Base-by-base conservation (phyloP, 2,888 invertebrate genomes). In the Lissonota sp. region DNA sequence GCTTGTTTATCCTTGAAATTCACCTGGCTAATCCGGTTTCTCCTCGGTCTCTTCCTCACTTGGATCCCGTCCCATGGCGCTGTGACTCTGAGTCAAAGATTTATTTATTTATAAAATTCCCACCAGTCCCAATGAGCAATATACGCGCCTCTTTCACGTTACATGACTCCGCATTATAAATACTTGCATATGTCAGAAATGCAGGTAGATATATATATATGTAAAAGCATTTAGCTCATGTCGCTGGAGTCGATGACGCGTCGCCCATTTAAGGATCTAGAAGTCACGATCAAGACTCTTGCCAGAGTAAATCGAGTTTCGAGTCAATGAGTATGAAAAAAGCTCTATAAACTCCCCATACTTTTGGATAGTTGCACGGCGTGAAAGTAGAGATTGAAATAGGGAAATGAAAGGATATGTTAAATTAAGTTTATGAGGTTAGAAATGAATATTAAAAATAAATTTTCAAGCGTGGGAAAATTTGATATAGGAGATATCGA, bases 81-180 rank as follows among this genome's bases (percentile, higher is more conserved):
- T 44, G 14, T 66, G 60, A 51, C 77, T 40, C 26, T 44, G 69
- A 72, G 42, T 67, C 75, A 37, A 62, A 60, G 12, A 49, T 42
- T 37, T 71, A 72, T 72, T 76, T 80, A 76, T 80, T 76, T 80
- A 80, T 80, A 80, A 26, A 26, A 80, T 80, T 77, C 76, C 77
- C 63, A 73, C 76, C 72, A 80, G 62, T 69, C 42, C 58, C 63
- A 72, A 72, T 72, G 76, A 73, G 67, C 63, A 72, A 64, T 57
- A 60, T 37, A 53, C 67, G 42, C 46, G 8, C 10, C 14, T 26
- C 44, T 10, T 55, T 44, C 46, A 37, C 40, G 7, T n/a, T 42
- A 42, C 40, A 60, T 44, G 42, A 40, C 42, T 55, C 7, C 37
- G 8, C 6, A 37, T 10, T 49, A 14, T 46, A 46, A 46, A 55